Evolutionary conservation across 2,797 vertebrate genomes (phyloP), one percentile per base, ranked within the genome.

Genomic region (Pangasius mekongensis): DNA sequence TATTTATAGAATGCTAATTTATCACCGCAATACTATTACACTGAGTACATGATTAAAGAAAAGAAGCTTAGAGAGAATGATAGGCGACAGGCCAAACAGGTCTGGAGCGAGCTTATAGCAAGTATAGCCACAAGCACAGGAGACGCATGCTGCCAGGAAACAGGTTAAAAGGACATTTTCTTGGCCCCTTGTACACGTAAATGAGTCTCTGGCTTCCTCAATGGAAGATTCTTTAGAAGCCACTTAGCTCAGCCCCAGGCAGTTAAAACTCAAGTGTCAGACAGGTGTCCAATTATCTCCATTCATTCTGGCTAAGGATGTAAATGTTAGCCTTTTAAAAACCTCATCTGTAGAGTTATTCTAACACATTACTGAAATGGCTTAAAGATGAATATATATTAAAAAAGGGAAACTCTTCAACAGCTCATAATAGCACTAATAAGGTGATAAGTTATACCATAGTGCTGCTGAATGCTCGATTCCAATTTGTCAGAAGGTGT

Each of bases 1-100:
- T 87, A 90, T 91, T 92, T 92, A 90, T 91, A 92, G 91, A 90
- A 80, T 39, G 77, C 89, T 91, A 92, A 93, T 91, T 91, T 91
- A 91, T 90, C 89, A 91, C 85, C 64, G 30, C 91, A 91, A 90
- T 90, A 71, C 90, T 87, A 91, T 91, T 89, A 90, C 86, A 87
- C 82, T 89, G 91, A 92, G 89, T 76, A 90, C 86, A 86, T 90
- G 91, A 92, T 81, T 78, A 85, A 87, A 73, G 89, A 54, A 88
- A 87, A 88, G 89, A 91, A 80, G 90, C 89, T 92, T 89, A 89
- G 30, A 49, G 82, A 54, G 84, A 92, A 92, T 87, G 88, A 84
- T 87, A 88, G 88, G 82, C 87, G 89, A 91, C 91, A 87, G 87
- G 83, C 84, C 83, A 89, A 83, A 89, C 80, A 80, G 85, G 77